phyloP scores from a whole-genome alignment of 2,113 vertebrate species.

The Macquaria australasica region DNA sequence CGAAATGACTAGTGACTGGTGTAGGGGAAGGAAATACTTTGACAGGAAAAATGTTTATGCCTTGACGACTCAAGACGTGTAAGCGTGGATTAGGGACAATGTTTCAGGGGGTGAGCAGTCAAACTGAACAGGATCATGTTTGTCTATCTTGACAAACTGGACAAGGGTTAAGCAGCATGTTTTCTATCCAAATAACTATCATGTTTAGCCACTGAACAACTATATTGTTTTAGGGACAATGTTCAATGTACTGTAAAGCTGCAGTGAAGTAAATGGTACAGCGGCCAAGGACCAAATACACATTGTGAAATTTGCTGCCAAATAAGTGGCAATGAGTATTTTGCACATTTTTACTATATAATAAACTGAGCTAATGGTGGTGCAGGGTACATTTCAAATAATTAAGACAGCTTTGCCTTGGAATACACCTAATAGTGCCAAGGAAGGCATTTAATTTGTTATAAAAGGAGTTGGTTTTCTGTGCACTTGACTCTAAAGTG shows the following conservation, averaged over 20 bases:
- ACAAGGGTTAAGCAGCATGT: constrained; percentile 31
- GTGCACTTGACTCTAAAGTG: constrained; percentile 26
- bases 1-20: constrained; percentile 64
- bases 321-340: constrained; percentile 38
- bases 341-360: constrained; percentile 33
- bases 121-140: constrained; percentile 56
- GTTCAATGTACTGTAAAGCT: constrained; percentile 25
- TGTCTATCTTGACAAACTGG: constrained; percentile 58
- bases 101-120: constrained; percentile 44
- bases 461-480: constrained; percentile 15
- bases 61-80: constrained; percentile 36
- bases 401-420: constrained; percentile 27
- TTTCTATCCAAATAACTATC: constrained; percentile 65
- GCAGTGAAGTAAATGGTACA: constrained; percentile 19
- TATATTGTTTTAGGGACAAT: constrained; percentile 52
- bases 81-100: constrained; percentile 53
- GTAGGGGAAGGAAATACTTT: constrained; percentile 69
- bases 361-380: constrained; percentile 30
- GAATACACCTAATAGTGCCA: constrained; percentile 13
- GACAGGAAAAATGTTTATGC: constrained; percentile 67
- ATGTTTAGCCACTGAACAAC: constrained; percentile 30
- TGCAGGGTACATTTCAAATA: constrained; percentile 28
- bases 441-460: constrained; percentile 30
- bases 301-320: constrained; percentile 28
- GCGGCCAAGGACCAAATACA: constrained; percentile 24